A percentile compares a stretch with the other conserved stretches of the same genome.
Evolutionary conservation across 2,797 vertebrate genomes (phyloP).

Genomic region (Salarias fasciatus): DNA sequence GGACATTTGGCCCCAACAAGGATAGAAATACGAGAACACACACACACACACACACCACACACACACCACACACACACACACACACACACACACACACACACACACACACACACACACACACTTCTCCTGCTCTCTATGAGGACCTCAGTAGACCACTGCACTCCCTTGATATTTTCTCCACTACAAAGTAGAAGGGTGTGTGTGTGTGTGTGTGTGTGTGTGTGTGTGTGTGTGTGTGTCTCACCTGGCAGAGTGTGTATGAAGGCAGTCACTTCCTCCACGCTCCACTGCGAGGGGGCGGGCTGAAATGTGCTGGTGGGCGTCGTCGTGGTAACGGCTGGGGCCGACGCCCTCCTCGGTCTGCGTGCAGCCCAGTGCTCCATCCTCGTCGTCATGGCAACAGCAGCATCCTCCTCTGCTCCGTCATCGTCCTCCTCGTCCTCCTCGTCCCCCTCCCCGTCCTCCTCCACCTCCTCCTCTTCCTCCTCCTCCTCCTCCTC

Average conservation of each 20-base stretch:
- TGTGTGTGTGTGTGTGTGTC: too few relatives aligned
- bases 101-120: too few relatives aligned
- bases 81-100: too few relatives aligned
- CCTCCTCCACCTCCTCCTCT: constrained; percentile 67
- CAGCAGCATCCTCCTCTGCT: constrained; percentile 81
- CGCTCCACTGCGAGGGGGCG: constrained; percentile 90
- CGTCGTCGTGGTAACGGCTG: constrained; percentile 78
- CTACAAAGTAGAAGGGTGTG: too few relatives aligned
- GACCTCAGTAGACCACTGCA: too few relatives aligned
- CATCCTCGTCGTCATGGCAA: constrained; percentile 89
- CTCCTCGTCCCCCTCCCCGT: constrained; percentile 45
- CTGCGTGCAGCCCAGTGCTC: constrained; percentile 87
- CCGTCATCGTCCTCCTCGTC: constrained; percentile 45
- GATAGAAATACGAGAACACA: too few relatives aligned
- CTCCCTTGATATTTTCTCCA: too few relatives aligned
- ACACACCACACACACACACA: too few relatives aligned
- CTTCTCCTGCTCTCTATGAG: too few relatives aligned
- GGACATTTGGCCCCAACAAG: too few relatives aligned
- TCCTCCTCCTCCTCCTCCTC: constrained; percentile 56
- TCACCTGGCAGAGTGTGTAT: constrained; percentile 94
- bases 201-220: too few relatives aligned
- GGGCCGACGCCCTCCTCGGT: constrained; percentile 84
- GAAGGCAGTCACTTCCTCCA: constrained; percentile 95
- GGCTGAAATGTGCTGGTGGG: constrained; percentile 73
- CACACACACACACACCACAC: too few relatives aligned